phyloP scores from a whole-genome alignment of 2,888 invertebrate genomes.

The Hirtodrosophila confusa region DNA sequence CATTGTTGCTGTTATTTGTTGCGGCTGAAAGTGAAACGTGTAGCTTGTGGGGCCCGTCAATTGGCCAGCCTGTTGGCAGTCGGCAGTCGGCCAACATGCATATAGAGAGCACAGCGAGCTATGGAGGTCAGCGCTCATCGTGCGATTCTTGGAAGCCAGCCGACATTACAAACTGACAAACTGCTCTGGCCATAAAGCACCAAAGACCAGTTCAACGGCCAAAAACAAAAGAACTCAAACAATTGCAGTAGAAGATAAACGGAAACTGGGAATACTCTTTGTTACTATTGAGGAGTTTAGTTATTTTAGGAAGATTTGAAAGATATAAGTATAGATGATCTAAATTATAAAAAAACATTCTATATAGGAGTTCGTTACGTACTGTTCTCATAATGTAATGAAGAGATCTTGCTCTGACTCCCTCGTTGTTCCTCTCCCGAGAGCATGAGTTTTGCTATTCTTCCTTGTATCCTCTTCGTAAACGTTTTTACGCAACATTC shows the following conservation, averaged over 20 bases:
- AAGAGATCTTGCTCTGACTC: too few relatives aligned
- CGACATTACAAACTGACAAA: slow-evolving; percentile 58
- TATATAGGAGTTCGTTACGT: too few relatives aligned
- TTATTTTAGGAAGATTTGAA: background rate
- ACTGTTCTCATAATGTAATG: too few relatives aligned
- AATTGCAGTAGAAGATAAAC: background rate
- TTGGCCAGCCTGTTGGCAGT: slow-evolving; percentile 43
- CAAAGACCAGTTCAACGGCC: slow-evolving; percentile 62
- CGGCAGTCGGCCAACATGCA: slow-evolving; percentile 15
- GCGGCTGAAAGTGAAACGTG: slow-evolving; percentile 70
- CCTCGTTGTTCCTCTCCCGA: too few relatives aligned
- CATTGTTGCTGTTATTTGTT: slow-evolving; percentile 39
- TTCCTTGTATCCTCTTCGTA: too few relatives aligned
- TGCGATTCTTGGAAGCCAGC: slow-evolving; percentile 64
- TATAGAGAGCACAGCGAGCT: slow-evolving; percentile 31
- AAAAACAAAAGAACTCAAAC: slow-evolving; percentile 16
- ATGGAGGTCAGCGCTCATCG: slow-evolving; percentile 64
- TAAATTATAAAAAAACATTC: too few relatives aligned
- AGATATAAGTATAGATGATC: too few relatives aligned
- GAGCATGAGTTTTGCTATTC: too few relatives aligned
- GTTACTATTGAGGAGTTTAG: background rate
- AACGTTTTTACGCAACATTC: too few relatives aligned
- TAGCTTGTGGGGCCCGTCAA: slow-evolving; percentile 59
- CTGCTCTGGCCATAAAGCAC: slow-evolving; percentile 68
- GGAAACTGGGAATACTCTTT: slow-evolving; percentile 29